Conservation (phyloP, 1,140 invertebrate genomes). For the Leptonema lineaticorne region DNA sequence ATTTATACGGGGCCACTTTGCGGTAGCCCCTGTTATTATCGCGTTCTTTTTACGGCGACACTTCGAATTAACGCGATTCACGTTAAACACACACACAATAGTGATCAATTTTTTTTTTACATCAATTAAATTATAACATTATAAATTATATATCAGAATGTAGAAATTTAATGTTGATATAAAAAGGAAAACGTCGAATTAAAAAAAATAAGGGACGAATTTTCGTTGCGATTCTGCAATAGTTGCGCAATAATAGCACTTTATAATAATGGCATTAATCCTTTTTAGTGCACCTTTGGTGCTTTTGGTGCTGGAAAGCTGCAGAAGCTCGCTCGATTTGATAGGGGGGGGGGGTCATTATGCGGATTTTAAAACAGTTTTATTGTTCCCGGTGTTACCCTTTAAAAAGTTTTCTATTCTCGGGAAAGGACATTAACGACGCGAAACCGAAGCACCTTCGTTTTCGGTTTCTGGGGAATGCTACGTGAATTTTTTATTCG, state of each 20-base stretch:
- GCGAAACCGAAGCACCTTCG: constrained; percentile 1
- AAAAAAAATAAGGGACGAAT: neutral
- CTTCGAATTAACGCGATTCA: neutral
- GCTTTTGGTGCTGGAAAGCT: constrained; percentile 23
- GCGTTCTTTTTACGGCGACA: neutral
- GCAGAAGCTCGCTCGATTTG: neutral
- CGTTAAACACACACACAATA: no score
- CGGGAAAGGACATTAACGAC: constrained; percentile 20
- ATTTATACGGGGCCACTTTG: constrained; percentile 3
- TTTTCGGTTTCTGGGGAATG: neutral
- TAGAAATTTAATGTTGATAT: no score
- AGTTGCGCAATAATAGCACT: constrained; percentile 20
- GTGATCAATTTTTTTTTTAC: no score
- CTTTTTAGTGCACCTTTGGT: constrained; percentile 40
- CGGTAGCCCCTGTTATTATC: constrained; percentile 17
- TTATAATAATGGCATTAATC: constrained; percentile 38
- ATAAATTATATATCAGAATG: no score
- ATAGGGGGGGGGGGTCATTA: constrained; percentile 27
- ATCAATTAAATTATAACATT: no score
- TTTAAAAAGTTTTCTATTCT: constrained; percentile 37
- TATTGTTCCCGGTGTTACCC: constrained; percentile 38
- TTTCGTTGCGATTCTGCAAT: constrained; percentile 1
- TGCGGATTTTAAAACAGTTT: constrained; percentile 40
- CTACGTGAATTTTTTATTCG: constrained; percentile 10
- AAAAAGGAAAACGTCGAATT: no score